Percentiles rank a stretch among this genome's conserved stretches.
Conservation (phyloP, 2,113 vertebrate species). For the Rynchops niger region DNA sequence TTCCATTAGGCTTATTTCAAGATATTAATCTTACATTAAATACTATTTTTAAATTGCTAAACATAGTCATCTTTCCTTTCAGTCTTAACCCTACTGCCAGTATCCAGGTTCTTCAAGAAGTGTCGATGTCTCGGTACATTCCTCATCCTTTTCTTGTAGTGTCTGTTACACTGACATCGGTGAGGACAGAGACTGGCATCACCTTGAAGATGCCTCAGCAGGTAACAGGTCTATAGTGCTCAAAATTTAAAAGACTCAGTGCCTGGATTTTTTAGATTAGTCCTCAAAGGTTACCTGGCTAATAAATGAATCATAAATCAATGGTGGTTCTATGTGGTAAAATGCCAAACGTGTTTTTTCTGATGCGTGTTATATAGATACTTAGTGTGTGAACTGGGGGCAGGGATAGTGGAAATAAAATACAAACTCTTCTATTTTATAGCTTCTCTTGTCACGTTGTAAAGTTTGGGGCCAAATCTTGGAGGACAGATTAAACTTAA, state of each 20-base stretch:
- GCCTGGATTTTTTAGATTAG: background rate
- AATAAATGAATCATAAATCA: background rate
- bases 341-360: background rate
- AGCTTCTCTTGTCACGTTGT: background rate
- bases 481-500: background rate
- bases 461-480: background rate
- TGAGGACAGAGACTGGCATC: slow-evolving; percentile 97
- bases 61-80: background rate
- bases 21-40: background rate
- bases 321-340: background rate
- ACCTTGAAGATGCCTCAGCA: slow-evolving; percentile 95
- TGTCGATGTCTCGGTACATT: slow-evolving; percentile 98
- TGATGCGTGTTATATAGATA: background rate
- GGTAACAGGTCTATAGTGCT: slow-evolving; percentile 71
- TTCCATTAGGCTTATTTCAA: background rate
- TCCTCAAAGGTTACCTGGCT: background rate
- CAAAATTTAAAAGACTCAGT: background rate
- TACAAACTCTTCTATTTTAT: background rate
- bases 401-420: background rate
- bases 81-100: slow-evolving; percentile 85
- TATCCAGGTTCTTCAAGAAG: slow-evolving; percentile 94
- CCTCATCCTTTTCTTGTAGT: slow-evolving; percentile 95
- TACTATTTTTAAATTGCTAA: background rate
- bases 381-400: background rate
- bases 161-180: slow-evolving; percentile 94